These are phyloP conservation scores for Lepidocyrtinus sp. DNA, from an alignment of 2,888 invertebrate species.

Conservation along the genomic window DNA sequence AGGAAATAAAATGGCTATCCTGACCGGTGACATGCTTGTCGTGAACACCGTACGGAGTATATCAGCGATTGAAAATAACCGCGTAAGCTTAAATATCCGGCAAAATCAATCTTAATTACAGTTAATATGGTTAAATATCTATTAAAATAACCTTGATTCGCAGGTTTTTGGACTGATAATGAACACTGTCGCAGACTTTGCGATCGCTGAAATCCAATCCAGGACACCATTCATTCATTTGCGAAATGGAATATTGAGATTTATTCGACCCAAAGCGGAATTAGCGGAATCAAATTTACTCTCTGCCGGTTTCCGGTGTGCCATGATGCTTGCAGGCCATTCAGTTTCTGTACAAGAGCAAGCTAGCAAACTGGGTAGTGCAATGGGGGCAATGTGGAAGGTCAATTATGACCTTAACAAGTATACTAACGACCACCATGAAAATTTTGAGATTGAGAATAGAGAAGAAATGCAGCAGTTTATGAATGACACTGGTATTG, in stretches of 20 bases:
- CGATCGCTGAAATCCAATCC: conserved; percentile 42
- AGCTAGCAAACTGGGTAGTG: conserved; percentile 51
- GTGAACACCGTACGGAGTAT: conserved; percentile 57
- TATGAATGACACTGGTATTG: conserved; percentile 37
- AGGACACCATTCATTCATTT: conserved; percentile 33
- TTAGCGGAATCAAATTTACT: conserved; percentile 48
- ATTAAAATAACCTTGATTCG: too few relatives aligned
- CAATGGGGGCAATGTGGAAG: conserved; percentile 54
- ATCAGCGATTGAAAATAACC: conserved; percentile 51
- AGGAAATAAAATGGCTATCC: conserved; percentile 57
- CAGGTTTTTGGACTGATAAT: conserved; percentile 59
- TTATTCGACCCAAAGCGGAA: conserved; percentile 12
- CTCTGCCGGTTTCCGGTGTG: conserved; percentile 46
- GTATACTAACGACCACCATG: background rate
- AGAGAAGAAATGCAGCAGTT: conserved; percentile 46
- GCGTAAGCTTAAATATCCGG: conserved; percentile 33
- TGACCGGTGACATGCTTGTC: conserved; percentile 62
- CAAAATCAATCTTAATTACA: too few relatives aligned
- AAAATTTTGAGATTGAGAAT: conserved; percentile 36
- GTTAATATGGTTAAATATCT: too few relatives aligned
- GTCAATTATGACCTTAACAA: conserved; percentile 50
- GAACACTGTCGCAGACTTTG: conserved; percentile 56
- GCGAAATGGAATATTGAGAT: conserved; percentile 44
- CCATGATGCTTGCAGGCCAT: conserved; percentile 53
- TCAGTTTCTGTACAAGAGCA: conserved; percentile 48